Percentiles rank a stretch among this genome's conserved stretches.
phyloP scores from a whole-genome alignment of 2,888 invertebrate species.

The Axea sp. region DNA sequence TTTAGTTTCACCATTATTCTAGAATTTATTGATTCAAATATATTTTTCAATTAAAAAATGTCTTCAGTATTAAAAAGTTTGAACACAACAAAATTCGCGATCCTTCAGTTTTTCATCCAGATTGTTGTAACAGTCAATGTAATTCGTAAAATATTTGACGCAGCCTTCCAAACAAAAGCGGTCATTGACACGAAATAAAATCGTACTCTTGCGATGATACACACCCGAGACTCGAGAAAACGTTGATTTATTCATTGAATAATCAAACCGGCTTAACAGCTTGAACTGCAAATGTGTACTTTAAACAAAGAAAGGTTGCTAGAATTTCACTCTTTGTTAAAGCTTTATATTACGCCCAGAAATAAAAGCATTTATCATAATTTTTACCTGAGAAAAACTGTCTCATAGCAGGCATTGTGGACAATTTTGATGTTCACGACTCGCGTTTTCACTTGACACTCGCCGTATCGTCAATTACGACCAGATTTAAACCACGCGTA shows the following conservation, averaged over 20 bases:
- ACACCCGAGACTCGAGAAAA: not conserved
- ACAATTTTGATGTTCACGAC: not conserved
- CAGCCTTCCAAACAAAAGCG: not conserved
- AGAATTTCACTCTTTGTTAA: conserved; percentile 3
- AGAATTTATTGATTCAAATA: too few species aligned
- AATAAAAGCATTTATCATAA: not conserved
- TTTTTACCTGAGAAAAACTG: conserved; percentile 24
- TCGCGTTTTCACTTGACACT: conserved; percentile 31
- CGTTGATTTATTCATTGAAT: too few species aligned
- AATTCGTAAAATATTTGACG: too few species aligned
- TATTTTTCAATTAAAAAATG: too few species aligned
- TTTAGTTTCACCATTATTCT: too few species aligned
- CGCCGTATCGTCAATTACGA: conserved; percentile 6
- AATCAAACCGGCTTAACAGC: not conserved
- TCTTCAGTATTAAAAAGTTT: too few species aligned
- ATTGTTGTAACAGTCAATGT: too few species aligned
- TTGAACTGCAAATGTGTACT: not conserved
- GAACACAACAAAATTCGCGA: too few species aligned
- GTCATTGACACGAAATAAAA: conserved; percentile 4
- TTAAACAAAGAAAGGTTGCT: not conserved
- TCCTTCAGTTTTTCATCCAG: too few species aligned
- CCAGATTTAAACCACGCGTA: conserved; percentile 11
- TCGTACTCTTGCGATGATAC: not conserved
- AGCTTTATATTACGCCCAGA: not conserved
- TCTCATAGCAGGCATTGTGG: conserved; percentile 14